Evolutionary conservation across 2,113 vertebrate genomes (phyloP).

Genomic region (Notechis scutatus): DNA sequence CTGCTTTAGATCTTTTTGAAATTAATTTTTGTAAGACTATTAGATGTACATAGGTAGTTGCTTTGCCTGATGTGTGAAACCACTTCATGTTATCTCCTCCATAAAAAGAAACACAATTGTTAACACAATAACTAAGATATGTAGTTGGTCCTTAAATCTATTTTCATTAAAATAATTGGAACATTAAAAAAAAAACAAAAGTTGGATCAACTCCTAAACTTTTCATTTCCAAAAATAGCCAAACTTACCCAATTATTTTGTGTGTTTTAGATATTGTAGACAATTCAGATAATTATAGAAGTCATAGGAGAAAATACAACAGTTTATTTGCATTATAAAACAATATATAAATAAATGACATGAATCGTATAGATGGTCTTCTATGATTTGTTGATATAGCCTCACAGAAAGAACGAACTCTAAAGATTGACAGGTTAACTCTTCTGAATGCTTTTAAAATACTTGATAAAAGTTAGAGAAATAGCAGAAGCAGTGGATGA

Average conservation of each 20-base stretch:
- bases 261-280: not conserved
- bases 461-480: not conserved
- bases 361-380: constrained; percentile 36
- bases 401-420: constrained; percentile 41
- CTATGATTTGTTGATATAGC: constrained; percentile 47
- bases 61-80: not conserved
- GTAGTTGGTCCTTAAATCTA: constrained; percentile 9
- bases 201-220: not conserved
- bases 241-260: not conserved
- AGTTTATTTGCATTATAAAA: not conserved
- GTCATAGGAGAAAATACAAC: not conserved
- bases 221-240: not conserved
- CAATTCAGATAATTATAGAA: not conserved
- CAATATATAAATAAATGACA: not conserved
- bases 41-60: not conserved
- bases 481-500: not conserved
- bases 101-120: not conserved
- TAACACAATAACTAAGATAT: not conserved
- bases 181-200: not conserved
- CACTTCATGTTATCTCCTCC: not conserved
- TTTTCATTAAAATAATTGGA: constrained; percentile 13
- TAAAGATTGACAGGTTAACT: constrained; percentile 42
- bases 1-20: not conserved
- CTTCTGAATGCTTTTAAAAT: constrained; percentile 26
- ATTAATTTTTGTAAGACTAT: not conserved